Conservation (phyloP, 1,140 invertebrate species). For the Dermatophagoides farinae region DNA sequence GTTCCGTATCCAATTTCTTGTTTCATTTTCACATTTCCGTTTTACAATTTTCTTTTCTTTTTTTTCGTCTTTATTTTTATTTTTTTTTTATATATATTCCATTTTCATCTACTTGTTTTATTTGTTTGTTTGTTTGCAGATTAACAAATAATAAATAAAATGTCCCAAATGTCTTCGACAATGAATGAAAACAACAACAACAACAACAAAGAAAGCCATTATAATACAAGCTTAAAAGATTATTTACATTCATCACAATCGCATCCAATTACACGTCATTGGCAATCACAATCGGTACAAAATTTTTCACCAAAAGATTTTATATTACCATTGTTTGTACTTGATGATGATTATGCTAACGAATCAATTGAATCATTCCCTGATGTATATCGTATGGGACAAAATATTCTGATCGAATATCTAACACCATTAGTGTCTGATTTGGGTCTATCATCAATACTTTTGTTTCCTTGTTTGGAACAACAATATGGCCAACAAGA, state of each 20-base stretch:
- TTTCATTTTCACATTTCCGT: too few species aligned
- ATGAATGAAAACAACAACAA: background rate
- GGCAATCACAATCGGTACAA: conserved; percentile 11
- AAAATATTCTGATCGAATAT: conserved; percentile 7
- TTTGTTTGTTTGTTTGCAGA: too few species aligned
- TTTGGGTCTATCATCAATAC: conserved; percentile 6
- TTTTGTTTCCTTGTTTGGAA: conserved; percentile 15
- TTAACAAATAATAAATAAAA: too few species aligned
- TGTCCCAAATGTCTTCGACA: background rate
- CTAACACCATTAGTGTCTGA: conserved; percentile 5
- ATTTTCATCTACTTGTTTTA: too few species aligned
- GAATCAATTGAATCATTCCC: conserved; percentile 8
- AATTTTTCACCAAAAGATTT: conserved; percentile 10
- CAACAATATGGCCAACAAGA: too few species aligned
- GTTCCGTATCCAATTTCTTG: too few species aligned
- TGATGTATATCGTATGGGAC: background rate
- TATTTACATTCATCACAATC: conserved; percentile 14
- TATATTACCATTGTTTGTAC: conserved; percentile 14
- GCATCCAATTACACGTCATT: conserved; percentile 5
- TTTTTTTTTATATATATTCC: too few species aligned
- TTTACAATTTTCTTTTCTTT: too few species aligned
- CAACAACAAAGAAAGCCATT: background rate
- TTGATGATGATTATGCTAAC: background rate
- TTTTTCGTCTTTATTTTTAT: too few species aligned
- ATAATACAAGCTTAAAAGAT: background rate